A percentile compares a stretch with the other conserved stretches of the same genome.
phyloP scores from a whole-genome alignment of 2,888 invertebrate genomes.

The Pristionchus fissidentatus region DNA sequence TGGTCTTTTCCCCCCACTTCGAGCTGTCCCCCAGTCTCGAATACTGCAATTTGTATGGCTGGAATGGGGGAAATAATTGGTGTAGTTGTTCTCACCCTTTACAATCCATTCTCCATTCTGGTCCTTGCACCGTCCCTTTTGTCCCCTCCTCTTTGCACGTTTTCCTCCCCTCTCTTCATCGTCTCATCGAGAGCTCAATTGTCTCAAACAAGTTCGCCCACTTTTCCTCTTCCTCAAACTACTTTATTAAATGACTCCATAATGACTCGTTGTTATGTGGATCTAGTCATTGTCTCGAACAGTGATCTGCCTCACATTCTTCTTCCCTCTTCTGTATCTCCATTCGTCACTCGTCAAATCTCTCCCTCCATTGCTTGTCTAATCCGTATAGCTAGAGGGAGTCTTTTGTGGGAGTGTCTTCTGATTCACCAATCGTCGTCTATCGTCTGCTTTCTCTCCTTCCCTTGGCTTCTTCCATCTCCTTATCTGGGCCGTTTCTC shows the following conservation, averaged over 20 bases:
- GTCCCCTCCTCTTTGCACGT: background rate
- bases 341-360: conserved; percentile 30
- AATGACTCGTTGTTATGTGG: background rate
- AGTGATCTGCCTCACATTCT: background rate
- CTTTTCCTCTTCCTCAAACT: background rate
- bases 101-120: no score
- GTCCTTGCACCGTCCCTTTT: background rate
- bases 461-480: conserved; percentile 17
- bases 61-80: conserved; percentile 22
- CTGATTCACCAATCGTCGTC: conserved; percentile 33
- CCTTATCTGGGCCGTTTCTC: background rate
- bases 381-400: conserved; percentile 27
- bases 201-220: conserved; percentile 40
- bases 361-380: conserved; percentile 36
- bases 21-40: no score
- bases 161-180: conserved; percentile 24
- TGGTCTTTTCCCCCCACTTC: background rate
- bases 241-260: conserved; percentile 16
- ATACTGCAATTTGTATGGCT: conserved; percentile 20
- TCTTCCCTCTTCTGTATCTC: background rate
- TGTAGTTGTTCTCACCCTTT: conserved; percentile 30
- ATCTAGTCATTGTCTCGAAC: background rate
- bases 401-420: conserved; percentile 40
- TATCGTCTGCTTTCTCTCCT: background rate
- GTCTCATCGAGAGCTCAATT: conserved; percentile 29